Base-by-base conservation (phyloP, 1,140 invertebrate species). In the Hirudo medicinalis region DNA sequence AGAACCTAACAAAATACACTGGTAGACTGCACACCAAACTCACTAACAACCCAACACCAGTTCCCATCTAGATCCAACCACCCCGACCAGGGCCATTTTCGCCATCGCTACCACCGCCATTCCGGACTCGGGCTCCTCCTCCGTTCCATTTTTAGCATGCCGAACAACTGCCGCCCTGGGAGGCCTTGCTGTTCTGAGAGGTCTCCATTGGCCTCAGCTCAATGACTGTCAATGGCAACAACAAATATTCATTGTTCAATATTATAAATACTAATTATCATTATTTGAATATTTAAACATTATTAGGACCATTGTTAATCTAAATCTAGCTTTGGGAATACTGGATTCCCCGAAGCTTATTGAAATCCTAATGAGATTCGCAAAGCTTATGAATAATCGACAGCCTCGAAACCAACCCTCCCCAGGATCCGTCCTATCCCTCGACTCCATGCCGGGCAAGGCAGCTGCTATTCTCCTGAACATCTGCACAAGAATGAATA, bases 401-500 rank as follows among this genome's bases (percentile, higher is more conserved):
- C 3, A 63, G 60, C 9, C 4, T 63, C 29, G 9, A 63, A 20
- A 63, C 22, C 29, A 22, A 68, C 67, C 67, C 32, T 68, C 67
- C 20, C 67, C 67, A 20, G 40, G 29, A 36, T 68, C 67, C 25
- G 25, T 8, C n/a, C 27, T 29, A 68, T 68, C 67, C 29, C 40
- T 2, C 0, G 67, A 13, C 29, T 99, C 96, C 93, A 99, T 98
- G 74, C 96, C 96, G 69, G 96, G 96, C 78, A 99, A 85, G 76
- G 96, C 96, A 75, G 94, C 94, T 71, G 96, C 96, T 66, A 99
- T 94, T 82, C 95, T 87, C 84, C 95, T 87, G 85, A 99, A 99
- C 76, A 99, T 85, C 90, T 95, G 83, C 67, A 87, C 76, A 36
- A 20, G 76, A 74, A 74, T 76, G 71, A 75, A 70, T 55, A 73